phyloP scores from a whole-genome alignment of 1,140 invertebrate genomes.

The Drosophila takahashii region DNA sequence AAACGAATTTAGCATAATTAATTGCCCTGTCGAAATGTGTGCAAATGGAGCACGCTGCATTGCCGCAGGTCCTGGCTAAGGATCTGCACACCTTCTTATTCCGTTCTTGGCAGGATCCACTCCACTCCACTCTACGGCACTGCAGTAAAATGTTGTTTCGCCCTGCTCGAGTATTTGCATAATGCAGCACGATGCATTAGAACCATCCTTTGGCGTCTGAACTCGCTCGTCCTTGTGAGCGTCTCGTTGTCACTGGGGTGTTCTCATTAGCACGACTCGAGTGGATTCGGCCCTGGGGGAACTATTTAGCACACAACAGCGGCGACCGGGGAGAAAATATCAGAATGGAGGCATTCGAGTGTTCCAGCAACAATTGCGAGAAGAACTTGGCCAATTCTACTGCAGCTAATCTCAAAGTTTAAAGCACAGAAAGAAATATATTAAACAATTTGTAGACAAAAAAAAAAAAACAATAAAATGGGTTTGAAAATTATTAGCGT shows the following conservation, averaged over 20 bases:
- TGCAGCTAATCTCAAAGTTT: conserved; percentile 16
- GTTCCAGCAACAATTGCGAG: conserved; percentile 50
- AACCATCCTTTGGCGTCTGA: conserved; percentile 22
- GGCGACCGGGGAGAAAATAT: conserved; percentile 16
- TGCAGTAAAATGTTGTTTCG: conserved; percentile 69
- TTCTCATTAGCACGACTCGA: conserved; percentile 83
- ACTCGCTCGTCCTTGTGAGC: conserved; percentile 32
- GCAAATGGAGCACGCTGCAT: conserved; percentile 77
- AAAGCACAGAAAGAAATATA: not conserved
- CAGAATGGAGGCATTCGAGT: conserved; percentile 56
- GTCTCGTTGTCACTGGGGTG: conserved; percentile 60
- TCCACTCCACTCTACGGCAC: conserved; percentile 37
- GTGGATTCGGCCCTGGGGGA: conserved; percentile 74
- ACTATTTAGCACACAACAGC: conserved; percentile 77
- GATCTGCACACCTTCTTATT: conserved; percentile 31
- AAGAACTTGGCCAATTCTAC: conserved; percentile 15
- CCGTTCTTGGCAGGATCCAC: conserved; percentile 14
- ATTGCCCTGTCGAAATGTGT: conserved; percentile 80
- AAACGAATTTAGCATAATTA: conserved; percentile 84
- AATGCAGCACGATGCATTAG: conserved; percentile 49
- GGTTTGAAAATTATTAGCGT: too few species aligned
- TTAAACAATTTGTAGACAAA: not conserved
- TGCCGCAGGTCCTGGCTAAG: conserved; percentile 52
- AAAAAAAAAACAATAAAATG: too few species aligned
- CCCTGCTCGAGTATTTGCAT: conserved; percentile 61